These are phyloP conservation scores for Agriopis aurantiaria DNA, from an alignment of 2,888 invertebrate species.

Conservation along the genomic window DNA sequence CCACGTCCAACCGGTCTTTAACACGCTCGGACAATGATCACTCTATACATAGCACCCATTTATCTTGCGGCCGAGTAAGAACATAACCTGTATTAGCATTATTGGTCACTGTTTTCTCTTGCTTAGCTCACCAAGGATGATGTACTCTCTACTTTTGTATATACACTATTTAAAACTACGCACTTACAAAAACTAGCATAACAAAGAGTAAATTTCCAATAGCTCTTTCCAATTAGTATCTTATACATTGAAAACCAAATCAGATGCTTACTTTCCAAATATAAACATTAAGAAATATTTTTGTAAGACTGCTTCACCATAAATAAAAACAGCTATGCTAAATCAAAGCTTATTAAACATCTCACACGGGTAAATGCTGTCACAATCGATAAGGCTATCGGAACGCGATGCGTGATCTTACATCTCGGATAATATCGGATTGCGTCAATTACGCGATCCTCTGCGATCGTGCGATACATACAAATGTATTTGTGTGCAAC, in stretches of 20 bases:
- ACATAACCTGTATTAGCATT: constrained; percentile 54
- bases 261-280: too few species aligned
- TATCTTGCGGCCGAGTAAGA: constrained; percentile 56
- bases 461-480: constrained; percentile 80
- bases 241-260: too few species aligned
- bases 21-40: constrained; percentile 83
- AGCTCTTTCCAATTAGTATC: background rate
- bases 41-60: constrained; percentile 78
- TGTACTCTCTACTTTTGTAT: background rate
- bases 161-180: background rate
- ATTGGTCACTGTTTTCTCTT: constrained; percentile 40
- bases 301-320: constrained; percentile 23
- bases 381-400: constrained; percentile 79
- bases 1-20: constrained; percentile 81
- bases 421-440: constrained; percentile 80
- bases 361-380: constrained; percentile 75
- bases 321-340: constrained; percentile 69
- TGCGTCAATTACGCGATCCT: constrained; percentile 84
- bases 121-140: background rate
- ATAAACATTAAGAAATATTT: too few species aligned
- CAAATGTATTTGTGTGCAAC: constrained; percentile 77
- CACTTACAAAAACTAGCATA: background rate
- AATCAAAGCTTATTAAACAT: constrained; percentile 74
- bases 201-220: background rate
- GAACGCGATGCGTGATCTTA: constrained; percentile 75